A percentile compares a stretch with the other conserved stretches of the same genome.
Conservation (phyloP, 2,888 invertebrate genomes). For the Cephus nigrinus region DNA sequence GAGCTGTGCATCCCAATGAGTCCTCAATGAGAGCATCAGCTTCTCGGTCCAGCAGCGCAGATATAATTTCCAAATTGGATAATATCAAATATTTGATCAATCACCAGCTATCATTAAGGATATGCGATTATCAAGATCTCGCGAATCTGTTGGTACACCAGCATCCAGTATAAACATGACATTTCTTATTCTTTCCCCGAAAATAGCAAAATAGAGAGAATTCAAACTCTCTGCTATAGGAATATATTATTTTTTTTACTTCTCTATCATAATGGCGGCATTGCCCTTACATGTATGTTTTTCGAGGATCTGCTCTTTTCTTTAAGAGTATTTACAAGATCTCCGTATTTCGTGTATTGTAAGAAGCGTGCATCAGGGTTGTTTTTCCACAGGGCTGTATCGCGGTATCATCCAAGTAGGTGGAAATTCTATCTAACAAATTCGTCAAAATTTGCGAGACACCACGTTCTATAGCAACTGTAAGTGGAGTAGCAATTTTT, state of each 20-base stretch:
- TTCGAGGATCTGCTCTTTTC: constrained; percentile 34
- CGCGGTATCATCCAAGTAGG: constrained; percentile 28
- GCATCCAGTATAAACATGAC: constrained; percentile 31
- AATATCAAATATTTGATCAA: constrained; percentile 9
- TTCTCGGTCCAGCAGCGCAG: constrained; percentile 28
- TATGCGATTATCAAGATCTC: constrained; percentile 35
- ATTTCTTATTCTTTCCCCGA: constrained; percentile 34
- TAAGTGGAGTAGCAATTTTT: constrained; percentile 36
- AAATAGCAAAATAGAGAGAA: constrained; percentile 40
- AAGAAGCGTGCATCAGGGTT: constrained; percentile 43
- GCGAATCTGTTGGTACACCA: constrained; percentile 24
- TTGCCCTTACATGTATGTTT: constrained; percentile 35
- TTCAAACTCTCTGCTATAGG: constrained; percentile 39
- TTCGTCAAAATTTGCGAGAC: constrained; percentile 33
- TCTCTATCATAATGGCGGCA: neutral
- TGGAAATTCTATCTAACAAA: constrained; percentile 34
- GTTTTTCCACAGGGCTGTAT: constrained; percentile 40
- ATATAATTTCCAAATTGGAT: constrained; percentile 33
- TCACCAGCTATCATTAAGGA: constrained; percentile 44
- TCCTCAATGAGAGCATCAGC: constrained; percentile 31
- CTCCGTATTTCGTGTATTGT: constrained; percentile 29
- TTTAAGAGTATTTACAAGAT: constrained; percentile 35
- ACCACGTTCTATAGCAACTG: constrained; percentile 37
- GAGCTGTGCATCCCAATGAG: constrained; percentile 27
- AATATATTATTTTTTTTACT: neutral